Base-by-base conservation (phyloP, 2,113 vertebrate genomes). In the Synchiropus splendidus region DNA sequence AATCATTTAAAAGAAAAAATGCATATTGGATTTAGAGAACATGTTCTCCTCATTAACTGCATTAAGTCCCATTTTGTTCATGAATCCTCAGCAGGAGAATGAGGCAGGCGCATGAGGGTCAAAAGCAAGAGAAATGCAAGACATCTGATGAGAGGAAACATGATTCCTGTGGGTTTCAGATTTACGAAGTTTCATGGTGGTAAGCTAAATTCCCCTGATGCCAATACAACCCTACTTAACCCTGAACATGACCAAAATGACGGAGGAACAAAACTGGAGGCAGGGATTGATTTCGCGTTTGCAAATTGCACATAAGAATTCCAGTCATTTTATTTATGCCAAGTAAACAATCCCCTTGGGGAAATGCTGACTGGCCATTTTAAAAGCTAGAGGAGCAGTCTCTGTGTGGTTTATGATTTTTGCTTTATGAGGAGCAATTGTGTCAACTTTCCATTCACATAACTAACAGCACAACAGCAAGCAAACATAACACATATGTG, bases 281-380 rank as follows among this genome's bases (percentile, higher is more conserved):
- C 17, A 38, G 36, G 31, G 16, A 36, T 10, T 0, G 13, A 12
- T 21, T 31, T 30, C 11, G 12, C 37, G 48, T 45, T 34, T 33
- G 42, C 38, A 48, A 46, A 34, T 12, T 16, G 16, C 13, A 35
- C 34, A 45, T 45, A 5, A 37, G 18, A 18, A 33, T 34, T 14
- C 5, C 12, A 11, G 14, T 30, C 5, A 12, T 31, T 43, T 52
- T 37, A 42, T 17, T 10, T 14, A 14, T 46, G 17, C 30, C 12
- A 18, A 46, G 1, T 27, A 21, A 51, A 46, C 31, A 10, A 17
- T 13, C 35, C 42, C 41, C 39, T 35, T 9, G 9, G 15, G 16
- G 33, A 27, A 59, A 62, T 12, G 64, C 45, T 53, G 64, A 65
- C 39, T 16, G 11, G 6, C 21, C 36, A 4, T 46, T 59, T 31